phyloP scores from a whole-genome alignment of 2,113 vertebrate species.

The Scolopax mira region DNA sequence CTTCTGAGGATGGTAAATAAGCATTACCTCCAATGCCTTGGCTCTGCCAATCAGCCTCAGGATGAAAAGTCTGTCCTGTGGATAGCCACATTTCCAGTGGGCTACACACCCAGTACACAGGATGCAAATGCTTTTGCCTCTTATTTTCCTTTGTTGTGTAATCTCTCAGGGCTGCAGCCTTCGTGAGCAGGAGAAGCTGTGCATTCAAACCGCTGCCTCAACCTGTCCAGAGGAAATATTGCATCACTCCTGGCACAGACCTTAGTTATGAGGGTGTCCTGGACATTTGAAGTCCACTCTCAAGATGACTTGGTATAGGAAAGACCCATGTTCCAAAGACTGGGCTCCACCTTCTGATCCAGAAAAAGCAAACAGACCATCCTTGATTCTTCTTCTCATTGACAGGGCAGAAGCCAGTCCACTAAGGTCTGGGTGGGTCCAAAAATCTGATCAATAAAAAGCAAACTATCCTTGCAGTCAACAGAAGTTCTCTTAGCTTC shows the following conservation, averaged over 20 bases:
- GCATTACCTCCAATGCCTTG: accelerated
- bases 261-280: not conserved
- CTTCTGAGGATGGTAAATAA: not conserved
- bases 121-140: not conserved
- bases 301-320: not conserved
- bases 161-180: not conserved
- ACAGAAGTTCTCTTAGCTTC: not conserved
- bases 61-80: not conserved
- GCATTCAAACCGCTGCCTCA: not conserved
- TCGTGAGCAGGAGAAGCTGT: not conserved
- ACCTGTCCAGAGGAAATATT: not conserved
- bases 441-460: not conserved
- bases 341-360: not conserved
- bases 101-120: too few relatives aligned
- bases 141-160: not conserved
- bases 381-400: not conserved
- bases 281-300: not conserved
- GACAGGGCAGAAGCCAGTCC: not conserved
- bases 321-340: not conserved
- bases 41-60: not conserved
- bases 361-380: not conserved
- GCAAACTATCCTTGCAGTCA: not conserved
- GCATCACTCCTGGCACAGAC: not conserved
- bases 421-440: not conserved
- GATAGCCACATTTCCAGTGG: not conserved